Base-by-base conservation (phyloP, 2,113 vertebrate species). In the Chamaea fasciata region DNA sequence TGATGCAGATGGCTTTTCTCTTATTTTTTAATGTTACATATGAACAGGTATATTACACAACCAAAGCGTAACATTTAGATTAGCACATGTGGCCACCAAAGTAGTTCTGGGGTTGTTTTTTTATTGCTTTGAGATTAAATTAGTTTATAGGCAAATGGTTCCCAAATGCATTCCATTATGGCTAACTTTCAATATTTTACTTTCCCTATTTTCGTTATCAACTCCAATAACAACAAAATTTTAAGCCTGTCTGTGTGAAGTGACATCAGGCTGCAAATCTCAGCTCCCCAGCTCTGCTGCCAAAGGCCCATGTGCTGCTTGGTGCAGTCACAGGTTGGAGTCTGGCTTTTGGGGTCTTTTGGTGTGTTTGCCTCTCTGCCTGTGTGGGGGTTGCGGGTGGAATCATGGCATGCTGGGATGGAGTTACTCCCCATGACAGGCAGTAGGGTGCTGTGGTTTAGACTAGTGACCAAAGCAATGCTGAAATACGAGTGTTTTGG, bases 381-480 rank as follows among this genome's bases (percentile, higher is more conserved):
- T 28, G 15, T 53, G 27, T 27, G 26, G 23, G 23, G 13, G 15
- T 1, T 62, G 41, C 44, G 55, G 77, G 39, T 0, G 1, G 27
- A 14, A 57, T 27, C 22, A 6, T 33, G 0, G 0, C 2, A 2
- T 10, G 11, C 56, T 70, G 23, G 6, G 26, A 67, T 33, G n/a
- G 24, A 44, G 21, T 41, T 42, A 31, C 3, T 35, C 30, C 49
- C 56, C 1, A 0, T 2, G 50, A 39, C 0, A 73, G 18, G 44
- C 24, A 59, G 26, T 8, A 27, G 3, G 4, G 20, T 15, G 37
- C 67, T 71, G 47, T n/a, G 39, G 4, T 59, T 50, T 27, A 60
- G 23, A 50, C 35, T 3, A 23, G 50, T 23, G 64, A 77, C 20
- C 49, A 41, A 52, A 89, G 27, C 19, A 15, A 9, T 10, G 35